Evolutionary conservation across 2,888 invertebrate genomes (phyloP).

Genomic region (Dasysyrphus tricinctus): DNA sequence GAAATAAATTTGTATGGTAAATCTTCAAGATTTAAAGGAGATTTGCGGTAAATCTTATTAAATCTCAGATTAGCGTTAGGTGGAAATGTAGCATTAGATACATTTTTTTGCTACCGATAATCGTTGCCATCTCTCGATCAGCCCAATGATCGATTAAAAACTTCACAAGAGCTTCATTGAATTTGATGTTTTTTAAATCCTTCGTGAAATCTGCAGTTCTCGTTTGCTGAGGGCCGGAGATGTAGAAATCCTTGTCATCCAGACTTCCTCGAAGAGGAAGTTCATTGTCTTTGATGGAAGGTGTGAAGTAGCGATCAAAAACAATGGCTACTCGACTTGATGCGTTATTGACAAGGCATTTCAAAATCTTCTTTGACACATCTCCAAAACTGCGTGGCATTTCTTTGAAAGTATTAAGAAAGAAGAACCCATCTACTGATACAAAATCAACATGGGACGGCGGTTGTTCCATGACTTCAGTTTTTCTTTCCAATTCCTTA

Average conservation of each 20-base stretch:
- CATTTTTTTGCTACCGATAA: slow-evolving; percentile 35
- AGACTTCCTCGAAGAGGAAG: background rate
- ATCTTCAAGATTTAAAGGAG: too few species aligned
- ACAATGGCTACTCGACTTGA: background rate
- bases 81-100: too few species aligned
- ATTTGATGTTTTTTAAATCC: slow-evolving; percentile 35
- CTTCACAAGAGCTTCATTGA: slow-evolving; percentile 44
- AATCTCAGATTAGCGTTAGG: too few species aligned
- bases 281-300: background rate
- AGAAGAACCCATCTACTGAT: slow-evolving; percentile 20
- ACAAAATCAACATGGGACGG: slow-evolving; percentile 4
- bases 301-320: slow-evolving; percentile 6
- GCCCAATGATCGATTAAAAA: slow-evolving; percentile 40
- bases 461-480: background rate
- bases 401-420: background rate
- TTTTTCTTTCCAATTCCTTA: background rate
- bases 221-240: slow-evolving; percentile 19
- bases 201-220: slow-evolving; percentile 17
- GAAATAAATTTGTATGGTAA: too few species aligned
- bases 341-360: background rate
- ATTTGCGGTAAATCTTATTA: too few species aligned
- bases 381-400: background rate
- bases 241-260: background rate
- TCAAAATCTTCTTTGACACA: background rate
- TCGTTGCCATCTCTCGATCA: slow-evolving; percentile 2